These are phyloP conservation scores for Phylloscopus trochiloides DNA, from an alignment of 2,113 vertebrate genomes.

Conservation along the genomic window DNA sequence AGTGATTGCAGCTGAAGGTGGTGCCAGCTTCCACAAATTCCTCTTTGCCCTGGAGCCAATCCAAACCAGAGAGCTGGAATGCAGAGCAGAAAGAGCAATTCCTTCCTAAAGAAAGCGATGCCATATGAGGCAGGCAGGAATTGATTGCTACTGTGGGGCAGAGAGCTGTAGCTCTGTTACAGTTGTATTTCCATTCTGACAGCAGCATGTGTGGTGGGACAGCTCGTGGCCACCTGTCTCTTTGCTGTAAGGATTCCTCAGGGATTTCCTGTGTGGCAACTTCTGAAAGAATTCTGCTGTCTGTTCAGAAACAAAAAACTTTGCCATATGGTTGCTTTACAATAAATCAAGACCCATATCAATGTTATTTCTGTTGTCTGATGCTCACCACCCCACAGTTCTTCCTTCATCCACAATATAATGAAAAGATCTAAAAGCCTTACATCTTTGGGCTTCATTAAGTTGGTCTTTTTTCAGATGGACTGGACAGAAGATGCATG, in stretches of 20 bases:
- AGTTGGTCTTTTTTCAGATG: neutral
- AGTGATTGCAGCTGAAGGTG: neutral
- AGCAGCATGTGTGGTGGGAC: neutral
- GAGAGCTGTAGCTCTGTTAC: neutral
- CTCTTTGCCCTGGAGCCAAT: neutral
- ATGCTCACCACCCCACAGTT: neutral
- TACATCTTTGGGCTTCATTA: neutral
- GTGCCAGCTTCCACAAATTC: neutral
- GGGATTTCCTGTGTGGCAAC: neutral
- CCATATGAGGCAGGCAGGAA: neutral
- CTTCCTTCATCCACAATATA: neutral
- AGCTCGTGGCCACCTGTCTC: neutral
- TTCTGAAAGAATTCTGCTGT: neutral
- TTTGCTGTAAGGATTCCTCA: neutral
- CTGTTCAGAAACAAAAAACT: neutral
- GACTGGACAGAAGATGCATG: neutral
- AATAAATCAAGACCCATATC: neutral
- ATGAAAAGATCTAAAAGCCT: neutral
- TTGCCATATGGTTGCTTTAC: neutral
- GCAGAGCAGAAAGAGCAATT: neutral
- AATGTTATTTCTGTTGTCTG: neutral
- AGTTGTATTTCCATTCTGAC: neutral
- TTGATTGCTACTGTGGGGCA: neutral
- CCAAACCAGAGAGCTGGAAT: neutral
- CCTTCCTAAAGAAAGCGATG: neutral